Evolutionary conservation across 2,113 vertebrate genomes (phyloP), one percentile per base, ranked within the genome.

Genomic region (Gobio gobio): DNA sequence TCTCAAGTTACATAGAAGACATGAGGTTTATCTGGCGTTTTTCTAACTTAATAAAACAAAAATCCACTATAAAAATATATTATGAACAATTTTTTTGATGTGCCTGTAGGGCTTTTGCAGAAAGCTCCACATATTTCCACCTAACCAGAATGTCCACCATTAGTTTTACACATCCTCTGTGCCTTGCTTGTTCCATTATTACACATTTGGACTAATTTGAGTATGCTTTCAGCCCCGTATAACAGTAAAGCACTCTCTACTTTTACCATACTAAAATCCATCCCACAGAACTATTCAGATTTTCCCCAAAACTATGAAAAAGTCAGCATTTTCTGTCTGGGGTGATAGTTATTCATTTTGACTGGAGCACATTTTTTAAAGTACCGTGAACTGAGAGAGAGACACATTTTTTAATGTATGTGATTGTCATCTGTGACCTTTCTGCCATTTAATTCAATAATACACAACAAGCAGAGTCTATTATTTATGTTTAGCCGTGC

Each of bases 121-220:
- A 45, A 24, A 73, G 22, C 14, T n/a, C 43, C 10, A 73, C 22
- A 73, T 5, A 70, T 70, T 43, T 22, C 20, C 36, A 40, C 33
- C 22, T 43, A 73, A 73, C 24, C 43, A 73, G 40, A 73, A 45
- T 45, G 22, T 12, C 22, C 40, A 73, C 20, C 70, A 73, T 73
- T 45, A 45, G 43, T 49, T 47, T 26, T 16, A 49, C 43, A 6
- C 70, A 16, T 24, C n/a, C 70, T 47, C 43, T 74, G 43, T 1
- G 13, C 70, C 72, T 74, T 24, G 72, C 72, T 47, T 74, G 22
- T 74, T 74, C 22, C n/a, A 16, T 49, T 47, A 74, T 74, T 74
- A 74, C 43, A 49, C 24, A 73, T 49, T 47, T 74, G 6, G 43
- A 49, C 72, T 74, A 74, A 74, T 74, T 47, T 16, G n/a, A 74